phyloP scores from a whole-genome alignment of 1,140 invertebrate species.

The Drosophila prosaltans region DNA sequence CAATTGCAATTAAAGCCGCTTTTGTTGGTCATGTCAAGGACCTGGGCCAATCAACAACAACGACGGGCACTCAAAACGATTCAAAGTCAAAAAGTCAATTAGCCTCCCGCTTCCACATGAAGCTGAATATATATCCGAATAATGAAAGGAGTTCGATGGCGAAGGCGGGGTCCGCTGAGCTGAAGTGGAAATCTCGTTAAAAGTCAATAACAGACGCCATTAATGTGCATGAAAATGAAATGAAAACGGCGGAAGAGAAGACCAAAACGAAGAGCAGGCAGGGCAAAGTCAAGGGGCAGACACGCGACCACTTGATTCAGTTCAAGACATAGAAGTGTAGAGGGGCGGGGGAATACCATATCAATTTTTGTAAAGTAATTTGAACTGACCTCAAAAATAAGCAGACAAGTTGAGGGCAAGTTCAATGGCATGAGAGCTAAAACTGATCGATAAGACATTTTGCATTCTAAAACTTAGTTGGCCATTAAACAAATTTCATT shows the following conservation, averaged over 20 bases:
- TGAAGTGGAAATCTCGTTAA: constrained; percentile 78
- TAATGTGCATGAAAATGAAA: constrained; percentile 79
- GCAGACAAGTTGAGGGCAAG: constrained; percentile 51
- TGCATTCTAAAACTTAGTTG: constrained; percentile 21
- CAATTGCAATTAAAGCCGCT: constrained; percentile 30
- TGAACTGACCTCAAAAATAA: constrained; percentile 57
- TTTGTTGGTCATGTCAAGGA: constrained; percentile 54
- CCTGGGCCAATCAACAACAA: constrained; percentile 35
- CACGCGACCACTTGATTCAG: constrained; percentile 72
- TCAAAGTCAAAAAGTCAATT: constrained; percentile 81
- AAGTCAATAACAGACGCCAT: constrained; percentile 81
- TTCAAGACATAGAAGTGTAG: background rate
- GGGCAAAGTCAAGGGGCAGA: constrained; percentile 11
- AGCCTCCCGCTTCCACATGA: constrained; percentile 34
- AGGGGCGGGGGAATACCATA: constrained; percentile 26
- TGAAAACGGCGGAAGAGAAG: constrained; percentile 52
- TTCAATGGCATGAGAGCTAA: constrained; percentile 63
- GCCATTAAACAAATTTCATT: constrained; percentile 9
- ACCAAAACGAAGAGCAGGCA: background rate
- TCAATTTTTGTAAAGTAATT: constrained; percentile 61
- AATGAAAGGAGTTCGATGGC: constrained; percentile 35
- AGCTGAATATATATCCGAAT: constrained; percentile 49
- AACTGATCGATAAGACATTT: background rate
- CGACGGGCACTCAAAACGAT: constrained; percentile 23
- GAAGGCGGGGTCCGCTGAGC: constrained; percentile 4